phyloP scores from a whole-genome alignment of 2,797 vertebrate species.

The Acridotheres tristis region DNA sequence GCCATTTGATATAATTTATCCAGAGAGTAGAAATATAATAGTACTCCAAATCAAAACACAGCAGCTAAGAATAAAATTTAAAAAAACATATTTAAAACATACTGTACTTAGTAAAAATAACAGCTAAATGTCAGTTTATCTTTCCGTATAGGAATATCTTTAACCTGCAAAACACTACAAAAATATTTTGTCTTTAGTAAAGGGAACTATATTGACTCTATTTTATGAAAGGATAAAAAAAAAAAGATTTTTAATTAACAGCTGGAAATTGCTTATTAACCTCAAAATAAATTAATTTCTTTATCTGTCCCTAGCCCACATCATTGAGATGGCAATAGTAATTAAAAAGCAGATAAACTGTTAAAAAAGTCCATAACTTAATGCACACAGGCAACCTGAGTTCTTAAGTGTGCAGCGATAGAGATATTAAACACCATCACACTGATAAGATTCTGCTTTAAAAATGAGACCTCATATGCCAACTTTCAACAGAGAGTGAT shows the following conservation, averaged over 20 bases:
- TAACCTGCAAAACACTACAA: neutral
- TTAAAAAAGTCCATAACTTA: slow-evolving; percentile 42
- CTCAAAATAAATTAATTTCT: slow-evolving; percentile 43
- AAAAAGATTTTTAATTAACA: neutral
- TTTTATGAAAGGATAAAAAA: neutral
- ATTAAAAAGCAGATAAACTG: slow-evolving; percentile 66
- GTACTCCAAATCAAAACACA: neutral
- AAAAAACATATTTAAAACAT: neutral
- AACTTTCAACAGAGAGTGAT: slow-evolving; percentile 73
- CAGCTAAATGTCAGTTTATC: neutral
- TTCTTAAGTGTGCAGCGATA: neutral
- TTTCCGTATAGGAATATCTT: neutral
- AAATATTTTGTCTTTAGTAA: neutral
- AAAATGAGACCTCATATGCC: slow-evolving; percentile 60
- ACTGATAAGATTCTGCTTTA: slow-evolving; percentile 56
- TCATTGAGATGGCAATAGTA: slow-evolving; percentile 16
- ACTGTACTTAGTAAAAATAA: slow-evolving; percentile 1
- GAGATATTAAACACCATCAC: neutral
- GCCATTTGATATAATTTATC: neutral
- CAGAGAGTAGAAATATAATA: neutral
- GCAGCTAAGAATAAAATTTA: neutral
- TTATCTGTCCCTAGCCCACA: neutral
- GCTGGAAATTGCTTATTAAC: slow-evolving; percentile 21
- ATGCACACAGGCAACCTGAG: slow-evolving; percentile 22
- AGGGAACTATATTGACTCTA: neutral